Conservation (phyloP, 2,888 invertebrate genomes). For the Mallateleia sp. region DNA sequence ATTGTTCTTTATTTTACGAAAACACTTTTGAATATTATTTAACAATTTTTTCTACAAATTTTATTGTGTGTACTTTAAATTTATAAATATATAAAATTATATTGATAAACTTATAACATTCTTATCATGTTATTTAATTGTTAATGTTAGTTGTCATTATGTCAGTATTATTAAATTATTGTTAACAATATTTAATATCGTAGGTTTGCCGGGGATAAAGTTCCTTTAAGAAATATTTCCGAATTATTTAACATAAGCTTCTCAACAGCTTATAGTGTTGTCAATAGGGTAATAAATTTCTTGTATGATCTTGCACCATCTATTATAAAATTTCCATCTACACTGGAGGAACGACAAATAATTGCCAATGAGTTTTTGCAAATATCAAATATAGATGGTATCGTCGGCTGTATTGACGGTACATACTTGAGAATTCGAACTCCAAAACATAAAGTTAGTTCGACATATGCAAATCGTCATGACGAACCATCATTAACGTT, state of each 20-base stretch:
- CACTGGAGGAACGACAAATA: neutral
- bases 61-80: too few relatives aligned
- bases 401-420: conserved; percentile 31
- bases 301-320: conserved; percentile 3
- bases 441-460: neutral
- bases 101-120: too few relatives aligned
- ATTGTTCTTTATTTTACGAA: too few relatives aligned
- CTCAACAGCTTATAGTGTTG: neutral
- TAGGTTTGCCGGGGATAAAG: conserved; percentile 1
- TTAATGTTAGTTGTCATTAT: too few relatives aligned
- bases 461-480: neutral
- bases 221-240: neutral
- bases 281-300: neutral
- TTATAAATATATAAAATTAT: too few relatives aligned
- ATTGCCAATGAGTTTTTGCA: conserved; percentile 2
- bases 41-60: too few relatives aligned
- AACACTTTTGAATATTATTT: too few relatives aligned
- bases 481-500: neutral
- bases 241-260: neutral
- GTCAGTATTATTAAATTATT: too few relatives aligned
- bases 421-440: conserved; percentile 10
- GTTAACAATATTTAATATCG: neutral
- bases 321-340: neutral
- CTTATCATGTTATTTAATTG: too few relatives aligned
- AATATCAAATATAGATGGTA: conserved; percentile 1